Evolutionary conservation across 2,797 vertebrate species (phyloP), one percentile per base, ranked within the genome.

Genomic region (Phoeniculus purpureus): DNA sequence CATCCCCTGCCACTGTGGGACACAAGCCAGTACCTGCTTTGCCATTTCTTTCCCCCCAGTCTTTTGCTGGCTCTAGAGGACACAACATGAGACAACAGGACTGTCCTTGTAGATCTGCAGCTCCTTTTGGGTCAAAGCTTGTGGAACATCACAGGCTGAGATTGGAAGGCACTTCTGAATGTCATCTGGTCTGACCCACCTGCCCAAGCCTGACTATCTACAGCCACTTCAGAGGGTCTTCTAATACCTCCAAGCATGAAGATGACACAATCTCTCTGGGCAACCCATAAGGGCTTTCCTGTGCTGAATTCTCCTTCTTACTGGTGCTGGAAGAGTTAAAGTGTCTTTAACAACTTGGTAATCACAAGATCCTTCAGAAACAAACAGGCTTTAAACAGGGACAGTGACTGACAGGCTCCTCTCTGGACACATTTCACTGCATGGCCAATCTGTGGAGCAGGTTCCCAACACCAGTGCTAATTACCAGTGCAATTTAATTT

Each of bases 391-490:
- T 55, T 23, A 32, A 66, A 45, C 1, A 32, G 32, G 29, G 34
- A 23, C 27, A 7, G 27, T 48, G 48, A 67, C 10, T 76, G 61
- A 60, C 55, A 27, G 51, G 75, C 12, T 83, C 75, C 37, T 67
- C 65, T 60, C 48, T 47, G 19, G 54, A 67, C 48, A 47, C 16
- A 56, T 85, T 86, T 52, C 54, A 32, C 27, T 19, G 27, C 50
- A 27, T n/a, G 54, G 20, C 70, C 56, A 37, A 47, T 65, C 52
- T 68, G 26, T 2, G 34, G 81, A 90, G 74, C 75, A 55, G 56
- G 54, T 55, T 94, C 94, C 83, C 62, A 81, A 55, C 83, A 59
- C 71, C 43, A 31, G 43, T 29, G 52, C 83, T 90, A 82, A 85
- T 31, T 6, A 21, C 43, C 52, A 59, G 18, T 64, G 68, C 59